Evolutionary conservation across 2,797 vertebrate genomes (phyloP), one percentile per base, ranked within the genome.

Genomic region (Ibycter americanus): DNA sequence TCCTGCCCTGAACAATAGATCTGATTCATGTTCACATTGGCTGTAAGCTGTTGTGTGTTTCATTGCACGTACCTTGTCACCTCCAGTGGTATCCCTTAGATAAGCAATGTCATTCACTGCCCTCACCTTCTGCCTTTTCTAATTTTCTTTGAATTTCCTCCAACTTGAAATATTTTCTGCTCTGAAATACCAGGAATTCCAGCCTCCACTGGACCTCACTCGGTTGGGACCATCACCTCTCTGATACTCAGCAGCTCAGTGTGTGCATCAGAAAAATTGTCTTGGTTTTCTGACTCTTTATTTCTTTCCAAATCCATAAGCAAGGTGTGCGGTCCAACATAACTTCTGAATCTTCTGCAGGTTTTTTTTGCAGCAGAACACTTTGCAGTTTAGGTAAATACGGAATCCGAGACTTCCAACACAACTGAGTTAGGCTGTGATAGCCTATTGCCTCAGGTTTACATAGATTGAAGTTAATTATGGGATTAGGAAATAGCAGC

Each of bases 11-110:
- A 12, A 66, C 72, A 61, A 14, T 13, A 9, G 36, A 0, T 29
- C 2, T 12, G 49, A 4, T 58, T 81, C 58, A 16, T 3, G 21
- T 8, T 16, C 20, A 2, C 0, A 0, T 6, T 25, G 46, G 3
- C 26, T 0, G 1, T 11, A 6, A 20, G 83, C 56, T 3, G 21
- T 5, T 5, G 46, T n/a, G 92, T n/a, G 55, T 27, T 54, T 62
- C 59, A 1, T 8, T 29, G 76, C 91, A 32, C 32, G 59, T 66
- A 1, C 26, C 71, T 40, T 3, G 47, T 34, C 82, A 23, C 65
- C 66, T 54, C 29, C 17, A 4, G 1, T 1, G 9, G 19, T 11
- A 11, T 18, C 44, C 0, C 54, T 26, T 68, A 20, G 23, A 0
- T 7, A 4, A 8, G 65, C 0, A 5, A 1, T 12, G 40, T 17